Base-by-base conservation (phyloP, 2,888 invertebrate species). In the Pollenia griseotomentosa region DNA sequence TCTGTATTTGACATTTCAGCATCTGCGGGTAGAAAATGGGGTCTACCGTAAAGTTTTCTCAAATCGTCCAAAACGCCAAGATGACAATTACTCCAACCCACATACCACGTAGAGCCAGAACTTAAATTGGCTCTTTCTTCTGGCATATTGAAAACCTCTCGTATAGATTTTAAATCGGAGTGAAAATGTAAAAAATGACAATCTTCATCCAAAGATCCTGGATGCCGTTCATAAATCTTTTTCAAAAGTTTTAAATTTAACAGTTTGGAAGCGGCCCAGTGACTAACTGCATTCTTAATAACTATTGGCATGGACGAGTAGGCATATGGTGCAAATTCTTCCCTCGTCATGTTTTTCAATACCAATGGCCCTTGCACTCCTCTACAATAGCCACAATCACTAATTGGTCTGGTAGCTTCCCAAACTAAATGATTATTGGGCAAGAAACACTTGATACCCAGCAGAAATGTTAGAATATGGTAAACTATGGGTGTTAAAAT, bases 71-170 rank as follows among this genome's bases (percentile, higher is more conserved):
- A 93, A 53, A 98, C 95, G 70, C 95, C 95, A n/a, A 96, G 96
- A 94, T 98, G 97, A 91, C 98, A 98, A 92, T 98, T 98, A 82
- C 97, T 97, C 97, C 98, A 98, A 89, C 98, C 98, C 65, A 98
- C 96, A 94, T 98, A 98, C 98, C 98, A 98, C 1, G 97, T 96
- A 90, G 96, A 94, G 53, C 94, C 94, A 93, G 96, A 95, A 44
- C 92, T 94, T 6, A 92, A 89, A 66, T 91, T 91, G 7, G 96
- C 95, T 90, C 97, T 95, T 74, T 94, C 94, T 65, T 95, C 93
- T 8, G 96, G 95, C 97, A 97, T 97, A 85, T 94, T 94, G 91
- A 98, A 96, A 12, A 97, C 97, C 92, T 98, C 96, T 85, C 95
- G 94, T 82, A 98, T 92, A 42, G 96, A 95, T 89, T 96, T 95